Base-by-base conservation (phyloP, 2,797 vertebrate genomes). In the Pseudochaenichthys georgianus region DNA sequence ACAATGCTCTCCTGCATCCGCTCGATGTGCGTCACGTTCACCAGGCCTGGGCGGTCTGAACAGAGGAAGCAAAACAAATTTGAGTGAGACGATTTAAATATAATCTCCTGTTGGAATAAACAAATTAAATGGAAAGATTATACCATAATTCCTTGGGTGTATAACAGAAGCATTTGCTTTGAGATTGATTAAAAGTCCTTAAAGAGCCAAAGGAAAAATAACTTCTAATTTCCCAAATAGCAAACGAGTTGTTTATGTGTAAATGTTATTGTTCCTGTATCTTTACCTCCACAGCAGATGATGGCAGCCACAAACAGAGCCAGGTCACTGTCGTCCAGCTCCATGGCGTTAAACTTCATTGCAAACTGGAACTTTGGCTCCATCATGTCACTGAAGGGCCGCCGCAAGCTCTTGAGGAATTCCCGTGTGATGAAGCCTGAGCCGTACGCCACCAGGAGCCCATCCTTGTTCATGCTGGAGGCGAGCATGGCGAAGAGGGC, bases 341-440 rank as follows among this genome's bases (percentile, higher is more conserved):
- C 97, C 88, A 99, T 91, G 0, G 96, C 93, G 0, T 99, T 99
- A 89, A 99, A 99, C 91, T 96, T 98, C 96, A 97, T 98, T 45
- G 98, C 98, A 43, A 99, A 99, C 85, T 99, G 97, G 83, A 99
- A 99, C 93, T 99, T 99, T 0, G 98, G 97, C 84, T 99, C 98
- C 96, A 99, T 97, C 94, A 99, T 99, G 16, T 99, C 98, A 17
- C 98, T 98, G 83, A 99, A 98, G 0, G 98, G 98, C 62, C 97
- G 96, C 53, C 98, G 93, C 47, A 99, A 94, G 84, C 97, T 98
- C 83, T 99, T 99, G 43, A 99, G 95, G 91, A 99, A 99, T 77
- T 99, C 98, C 0, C 98, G 95, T 0, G 98, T 99, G 86, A 99
- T 97, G 78, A 99, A 99, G 50, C 98, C 97, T 0, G 93, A 95